Percentiles rank a stretch among this genome's conserved stretches.
These are phyloP conservation scores for Acrocephalus kingi DNA, from an alignment of 2,113 vertebrate species.

Conservation along the genomic window DNA sequence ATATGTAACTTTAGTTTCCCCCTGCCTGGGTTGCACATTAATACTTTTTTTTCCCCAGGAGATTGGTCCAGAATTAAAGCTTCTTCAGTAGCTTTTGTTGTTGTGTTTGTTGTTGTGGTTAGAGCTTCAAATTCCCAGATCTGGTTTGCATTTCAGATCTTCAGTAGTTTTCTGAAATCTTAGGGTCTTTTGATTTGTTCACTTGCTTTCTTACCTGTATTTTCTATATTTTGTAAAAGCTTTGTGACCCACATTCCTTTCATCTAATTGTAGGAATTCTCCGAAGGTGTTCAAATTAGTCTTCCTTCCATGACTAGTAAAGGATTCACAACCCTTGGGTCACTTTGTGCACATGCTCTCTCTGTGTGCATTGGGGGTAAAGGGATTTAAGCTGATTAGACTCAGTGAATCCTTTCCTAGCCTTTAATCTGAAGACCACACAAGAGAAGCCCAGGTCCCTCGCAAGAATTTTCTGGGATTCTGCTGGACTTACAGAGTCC, in stretches of 20 bases:
- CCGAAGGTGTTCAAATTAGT: not conserved
- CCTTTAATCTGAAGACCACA: not conserved
- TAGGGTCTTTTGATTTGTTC: not conserved
- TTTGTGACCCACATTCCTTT: not conserved
- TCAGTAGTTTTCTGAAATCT: not conserved
- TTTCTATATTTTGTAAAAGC: not conserved
- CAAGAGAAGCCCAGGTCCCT: not conserved
- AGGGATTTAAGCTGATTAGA: not conserved
- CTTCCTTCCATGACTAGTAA: not conserved
- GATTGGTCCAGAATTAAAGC: not conserved
- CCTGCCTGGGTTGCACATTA: not conserved
- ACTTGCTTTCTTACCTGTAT: not conserved
- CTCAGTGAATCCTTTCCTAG: not conserved
- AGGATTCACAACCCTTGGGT: not conserved
- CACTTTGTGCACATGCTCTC: fast-evolving
- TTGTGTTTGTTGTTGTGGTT: not conserved
- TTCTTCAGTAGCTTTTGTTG: not conserved
- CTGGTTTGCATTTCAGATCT: not conserved
- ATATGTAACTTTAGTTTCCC: not conserved
- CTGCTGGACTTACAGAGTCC: not conserved
- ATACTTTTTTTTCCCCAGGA: not conserved
- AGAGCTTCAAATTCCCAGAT: not conserved
- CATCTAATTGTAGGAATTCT: not conserved
- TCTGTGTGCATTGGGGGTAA: not conserved
- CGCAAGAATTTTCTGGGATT: not conserved